Evolutionary conservation across 2,113 vertebrate species (phyloP).

Genomic region (Petaurus breviceps): DNA sequence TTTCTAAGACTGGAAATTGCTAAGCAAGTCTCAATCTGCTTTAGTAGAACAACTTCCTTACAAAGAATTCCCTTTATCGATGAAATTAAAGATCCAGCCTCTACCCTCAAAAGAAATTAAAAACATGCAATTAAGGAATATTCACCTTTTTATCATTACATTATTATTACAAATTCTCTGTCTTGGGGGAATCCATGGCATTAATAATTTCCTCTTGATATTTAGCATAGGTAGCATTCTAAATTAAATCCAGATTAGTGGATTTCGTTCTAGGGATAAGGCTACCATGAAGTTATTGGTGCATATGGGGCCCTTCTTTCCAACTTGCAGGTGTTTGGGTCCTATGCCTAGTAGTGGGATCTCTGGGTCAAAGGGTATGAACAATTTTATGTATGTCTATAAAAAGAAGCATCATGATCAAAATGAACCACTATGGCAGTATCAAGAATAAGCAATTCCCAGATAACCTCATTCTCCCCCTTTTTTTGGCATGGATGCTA

Average conservation of each 20-base stretch:
- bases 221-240: not conserved
- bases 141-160: not conserved
- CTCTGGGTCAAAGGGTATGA: not conserved
- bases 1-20: not conserved
- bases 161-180: not conserved
- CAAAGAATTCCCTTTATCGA: not conserved
- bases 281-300: not conserved
- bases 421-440: not conserved
- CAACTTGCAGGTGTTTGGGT: not conserved
- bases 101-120: not conserved
- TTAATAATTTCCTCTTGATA: not conserved
- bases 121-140: not conserved
- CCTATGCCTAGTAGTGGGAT: not conserved
- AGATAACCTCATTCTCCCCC: not conserved
- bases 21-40: not conserved
- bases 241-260: not conserved
- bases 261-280: not conserved
- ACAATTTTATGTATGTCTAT: not conserved
- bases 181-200: not conserved
- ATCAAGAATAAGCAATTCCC: not conserved
- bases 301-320: not conserved
- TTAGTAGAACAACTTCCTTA: not conserved
- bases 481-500: not conserved
- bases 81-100: not conserved
- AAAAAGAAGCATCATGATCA: not conserved